A percentile compares a stretch with the other conserved stretches of the same genome.
Conservation (phyloP, 2,888 invertebrate species). For the Malthinus flaveolus region DNA sequence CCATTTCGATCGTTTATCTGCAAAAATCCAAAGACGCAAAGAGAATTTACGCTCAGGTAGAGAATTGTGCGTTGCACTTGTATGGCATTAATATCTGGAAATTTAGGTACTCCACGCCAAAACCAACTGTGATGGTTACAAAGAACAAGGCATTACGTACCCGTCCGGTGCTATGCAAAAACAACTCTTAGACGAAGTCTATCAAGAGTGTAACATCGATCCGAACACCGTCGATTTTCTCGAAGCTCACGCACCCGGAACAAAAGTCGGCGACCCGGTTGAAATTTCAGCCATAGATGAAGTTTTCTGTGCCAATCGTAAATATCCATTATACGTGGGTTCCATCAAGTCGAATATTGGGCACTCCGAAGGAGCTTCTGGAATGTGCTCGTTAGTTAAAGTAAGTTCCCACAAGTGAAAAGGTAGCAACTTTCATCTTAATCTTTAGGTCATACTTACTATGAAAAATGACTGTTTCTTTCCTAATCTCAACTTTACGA, state of each 20-base stretch:
- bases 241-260: conserved; percentile 87
- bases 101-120: conserved; percentile 48
- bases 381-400: conserved; percentile 54
- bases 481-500: conserved; percentile 79
- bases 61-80: too few relatives aligned
- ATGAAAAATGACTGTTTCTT: conserved; percentile 81
- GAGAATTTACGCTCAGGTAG: conserved; percentile 56
- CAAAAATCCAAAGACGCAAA: conserved; percentile 65
- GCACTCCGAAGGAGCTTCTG: conserved; percentile 86
- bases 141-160: conserved; percentile 50
- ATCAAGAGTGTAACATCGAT: conserved; percentile 69
- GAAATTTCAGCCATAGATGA: conserved; percentile 83
- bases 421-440: too few relatives aligned
- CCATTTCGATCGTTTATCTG: conserved; percentile 69
- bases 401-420: too few relatives aligned
- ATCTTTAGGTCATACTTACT: conserved; percentile 56
- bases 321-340: conserved; percentile 78
- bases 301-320: conserved; percentile 75
- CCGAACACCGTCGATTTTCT: conserved; percentile 75
- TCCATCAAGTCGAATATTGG: conserved; percentile 95
- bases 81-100: too few relatives aligned
- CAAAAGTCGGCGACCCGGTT: conserved; percentile 87
- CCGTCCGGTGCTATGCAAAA: conserved; percentile 61
- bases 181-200: conserved; percentile 65
- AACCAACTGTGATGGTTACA: conserved; percentile 51